Evolutionary conservation across 2,888 invertebrate species (phyloP), one percentile per base, ranked within the genome.

Genomic region (Caenorhabditis becei): DNA sequence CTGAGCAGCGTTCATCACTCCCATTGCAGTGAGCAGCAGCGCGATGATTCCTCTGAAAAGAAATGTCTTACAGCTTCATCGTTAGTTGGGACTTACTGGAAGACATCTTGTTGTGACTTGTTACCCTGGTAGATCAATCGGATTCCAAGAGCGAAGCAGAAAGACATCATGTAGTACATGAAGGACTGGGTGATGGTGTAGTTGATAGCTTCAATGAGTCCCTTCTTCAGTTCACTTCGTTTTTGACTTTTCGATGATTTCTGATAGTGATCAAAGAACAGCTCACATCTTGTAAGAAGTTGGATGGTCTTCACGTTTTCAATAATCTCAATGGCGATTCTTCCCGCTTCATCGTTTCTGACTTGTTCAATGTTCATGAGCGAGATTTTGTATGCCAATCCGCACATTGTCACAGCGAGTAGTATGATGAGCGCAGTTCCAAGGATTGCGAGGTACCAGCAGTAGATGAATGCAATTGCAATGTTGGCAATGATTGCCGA

Each of bases 311-410:
- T 84, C 2, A 92, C 91, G 63, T 92, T 92, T 81, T 92, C 92
- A 32, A 92, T 90, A 16, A 91, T 91, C 83, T 92, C 92, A 23
- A 91, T 89, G 5, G 92, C 91, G 32, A 92, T 83, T 69, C 44
- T 47, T 47, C 93, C 93, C 65, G 93, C 93, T 65, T 92, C 91
- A 82, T 93, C 93, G 91, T 93, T 91, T 41, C 63, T 77, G 8
- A 82, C 72, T 53, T 83, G 66, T 4, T 72, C 20, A 35, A 83
- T 75, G 32, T 85, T 86, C 16, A 77, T 16, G 2, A 65, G 90
- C 23, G 91, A 91, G 74, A 93, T 92, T 41, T 92, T 92, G 51
- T 92, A 92, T 26, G 92, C 91, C 28, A 92, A 66, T 59, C 91
- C 85, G 63, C 91, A 90, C 86, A 92, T 91, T 3, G 92, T 53